Evolutionary conservation across 2,888 invertebrate genomes (phyloP).

Genomic region (Itoplectis maculator): DNA sequence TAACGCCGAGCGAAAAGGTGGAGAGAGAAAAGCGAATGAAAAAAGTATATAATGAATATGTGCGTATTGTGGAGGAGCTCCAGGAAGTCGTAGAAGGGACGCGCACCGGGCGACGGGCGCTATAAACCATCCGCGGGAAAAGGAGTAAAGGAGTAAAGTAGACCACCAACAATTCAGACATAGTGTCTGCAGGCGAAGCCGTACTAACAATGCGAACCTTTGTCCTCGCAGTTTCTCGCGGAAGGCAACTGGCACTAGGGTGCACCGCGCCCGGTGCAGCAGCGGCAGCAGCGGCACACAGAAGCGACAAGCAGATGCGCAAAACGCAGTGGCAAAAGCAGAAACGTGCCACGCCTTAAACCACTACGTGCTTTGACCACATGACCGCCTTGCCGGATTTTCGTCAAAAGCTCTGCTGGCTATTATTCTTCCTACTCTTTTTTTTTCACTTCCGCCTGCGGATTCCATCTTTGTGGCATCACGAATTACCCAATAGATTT

Average conservation of each 20-base stretch:
- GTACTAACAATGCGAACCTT: conserved; percentile 57
- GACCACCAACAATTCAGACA: conserved; percentile 57
- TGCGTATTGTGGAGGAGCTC: conserved; percentile 44
- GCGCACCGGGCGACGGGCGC: conserved; percentile 12
- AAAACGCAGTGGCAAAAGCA: conserved; percentile 43
- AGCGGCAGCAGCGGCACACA: conserved; percentile 41
- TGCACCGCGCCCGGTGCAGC: background rate
- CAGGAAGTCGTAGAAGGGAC: conserved; percentile 21
- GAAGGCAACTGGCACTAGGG: conserved; percentile 25
- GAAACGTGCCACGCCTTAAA: conserved; percentile 62
- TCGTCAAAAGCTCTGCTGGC: conserved; percentile 40
- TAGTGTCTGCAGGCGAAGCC: conserved; percentile 47
- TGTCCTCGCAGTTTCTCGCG: conserved; percentile 48
- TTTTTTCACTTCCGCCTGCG: background rate
- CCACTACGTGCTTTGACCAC: conserved; percentile 59
- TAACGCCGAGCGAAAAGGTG: too few relatives aligned
- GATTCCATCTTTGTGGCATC: conserved; percentile 17
- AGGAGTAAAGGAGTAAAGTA: conserved; percentile 51
- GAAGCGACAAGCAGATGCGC: conserved; percentile 9
- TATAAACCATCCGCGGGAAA: conserved; percentile 48
- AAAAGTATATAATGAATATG: conserved; percentile 38
- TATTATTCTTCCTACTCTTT: conserved; percentile 21
- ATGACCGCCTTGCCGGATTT: conserved; percentile 43
- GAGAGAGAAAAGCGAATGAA: conserved; percentile 2
- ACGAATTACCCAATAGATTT: conserved; percentile 3